Conservation (phyloP, 2,888 invertebrate species). For the Nemotelus nigrinus region DNA sequence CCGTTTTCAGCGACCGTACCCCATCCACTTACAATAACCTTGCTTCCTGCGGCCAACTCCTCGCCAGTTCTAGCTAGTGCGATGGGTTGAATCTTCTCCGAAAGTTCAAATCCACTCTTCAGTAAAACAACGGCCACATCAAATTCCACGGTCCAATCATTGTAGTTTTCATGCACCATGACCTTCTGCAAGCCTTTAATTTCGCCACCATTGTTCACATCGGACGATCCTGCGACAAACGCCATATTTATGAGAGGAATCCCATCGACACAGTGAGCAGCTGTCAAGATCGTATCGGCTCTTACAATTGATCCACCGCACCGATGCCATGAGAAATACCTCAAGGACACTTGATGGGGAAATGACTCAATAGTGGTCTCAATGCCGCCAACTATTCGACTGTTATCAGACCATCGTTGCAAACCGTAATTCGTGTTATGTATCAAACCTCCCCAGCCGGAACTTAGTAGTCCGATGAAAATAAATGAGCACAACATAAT, state of each 20-base stretch:
- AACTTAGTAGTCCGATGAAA: too few relatives aligned
- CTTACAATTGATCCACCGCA: conserved; percentile 68
- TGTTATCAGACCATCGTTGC: too few relatives aligned
- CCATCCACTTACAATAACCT: conserved; percentile 44
- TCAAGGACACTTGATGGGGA: conserved; percentile 42
- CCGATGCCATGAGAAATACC: conserved; percentile 60
- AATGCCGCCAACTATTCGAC: conserved; percentile 45
- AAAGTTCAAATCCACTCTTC: conserved; percentile 62
- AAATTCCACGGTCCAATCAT: conserved; percentile 63
- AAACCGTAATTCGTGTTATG: too few relatives aligned
- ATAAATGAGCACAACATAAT: too few relatives aligned
- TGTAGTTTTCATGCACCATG: conserved; percentile 64
- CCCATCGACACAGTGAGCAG: conserved; percentile 67
- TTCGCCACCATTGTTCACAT: conserved; percentile 58
- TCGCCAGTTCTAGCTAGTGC: conserved; percentile 58
- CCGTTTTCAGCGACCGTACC: conserved; percentile 53
- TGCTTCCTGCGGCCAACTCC: background rate
- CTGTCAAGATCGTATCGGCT: conserved; percentile 65
- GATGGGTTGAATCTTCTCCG: conserved; percentile 61
- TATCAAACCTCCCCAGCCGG: too few relatives aligned
- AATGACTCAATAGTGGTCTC: conserved; percentile 36
- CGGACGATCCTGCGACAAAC: conserved; percentile 66
- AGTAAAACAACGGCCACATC: conserved; percentile 68
- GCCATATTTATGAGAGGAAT: background rate
- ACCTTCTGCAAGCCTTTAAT: conserved; percentile 62